Conservation (phyloP, 2,797 vertebrate species). For the Eospalax fontanierii region DNA sequence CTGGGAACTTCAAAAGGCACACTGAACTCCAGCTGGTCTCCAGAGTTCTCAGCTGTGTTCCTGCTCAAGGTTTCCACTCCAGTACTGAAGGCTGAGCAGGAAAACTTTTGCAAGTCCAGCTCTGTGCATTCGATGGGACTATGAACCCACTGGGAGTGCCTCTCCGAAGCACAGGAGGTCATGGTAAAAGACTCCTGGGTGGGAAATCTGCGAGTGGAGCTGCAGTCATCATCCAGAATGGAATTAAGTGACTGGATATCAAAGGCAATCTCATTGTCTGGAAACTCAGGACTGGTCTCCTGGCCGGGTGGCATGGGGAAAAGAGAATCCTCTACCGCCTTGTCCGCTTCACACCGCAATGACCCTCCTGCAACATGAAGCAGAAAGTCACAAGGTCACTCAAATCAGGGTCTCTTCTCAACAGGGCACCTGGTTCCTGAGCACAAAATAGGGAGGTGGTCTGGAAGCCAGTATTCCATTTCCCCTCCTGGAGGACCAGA, state of each 20-base stretch:
- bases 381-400: not conserved
- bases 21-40: not conserved
- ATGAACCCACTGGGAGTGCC: conserved; percentile 88
- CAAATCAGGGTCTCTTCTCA: conserved; percentile 7
- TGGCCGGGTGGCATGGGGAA: not conserved
- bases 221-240: conserved; percentile 76
- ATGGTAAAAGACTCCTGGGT: conserved; percentile 25
- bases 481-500: not conserved
- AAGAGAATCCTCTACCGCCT: conserved; percentile 74
- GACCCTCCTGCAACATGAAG: conserved; percentile 81
- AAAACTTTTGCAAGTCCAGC: conserved; percentile 89
- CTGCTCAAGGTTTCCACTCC: not conserved
- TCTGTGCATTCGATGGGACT: conserved; percentile 89
- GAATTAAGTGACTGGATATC: conserved; percentile 87
- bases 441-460: not conserved
- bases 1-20: conserved; percentile 61
- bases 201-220: conserved; percentile 65
- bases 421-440: not conserved
- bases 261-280: conserved; percentile 82
- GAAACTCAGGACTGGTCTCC: conserved; percentile 75
- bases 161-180: conserved; percentile 88
- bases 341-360: conserved; percentile 76
- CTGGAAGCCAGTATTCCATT: not conserved
- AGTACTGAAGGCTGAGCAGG: conserved; percentile 77
- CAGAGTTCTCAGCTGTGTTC: not conserved